Evolutionary conservation across 2,888 invertebrate genomes (phyloP), one percentile per base, ranked within the genome.

Genomic region (Acleris holmiana): DNA sequence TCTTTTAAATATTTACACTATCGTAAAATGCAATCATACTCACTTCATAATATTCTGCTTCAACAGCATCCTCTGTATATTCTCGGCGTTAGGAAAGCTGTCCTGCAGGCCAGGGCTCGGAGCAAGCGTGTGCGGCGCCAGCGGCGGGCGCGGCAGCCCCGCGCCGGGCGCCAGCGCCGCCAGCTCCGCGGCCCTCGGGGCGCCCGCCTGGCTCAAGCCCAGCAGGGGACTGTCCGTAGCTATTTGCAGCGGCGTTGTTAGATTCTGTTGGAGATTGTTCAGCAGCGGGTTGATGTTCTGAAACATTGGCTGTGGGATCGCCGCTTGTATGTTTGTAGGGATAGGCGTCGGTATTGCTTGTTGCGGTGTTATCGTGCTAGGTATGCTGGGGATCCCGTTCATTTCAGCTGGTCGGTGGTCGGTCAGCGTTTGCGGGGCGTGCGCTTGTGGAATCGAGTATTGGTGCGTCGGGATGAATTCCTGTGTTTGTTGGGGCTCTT

Each of bases 41-140:
- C 40, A 93, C 93, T 90, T 92, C 80, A 91, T 91, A 69, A 93
- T 91, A 73, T 92, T 93, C 75, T 93, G 93, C 61, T 93, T 93
- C 61, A 93, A 74, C 71, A 93, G 73, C 92, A 93, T 93, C 76
- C 92, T 79, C 74, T 93, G 91, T 48, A 93, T 88, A 68, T 91
- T 92, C 69, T 93, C 92, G 1, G 88, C 83, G 67, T 88, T 90
- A 18, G 88, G 83, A 75, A 84, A 49, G 8, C 78, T 62, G 15
- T 85, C 85, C 0, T 62, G 72, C 10, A 74, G 71, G 7, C 70
- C 79, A 1, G 89, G 86, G 2, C 83, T 83, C 2, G 86, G 82
- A 15, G 84, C 83, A 64, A 82, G 61, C 2, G 75, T 74, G 48
- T 79, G 82, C 67, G 78, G 84, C 50, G 73, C 71, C 41, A 80